Evolutionary conservation across 1,140 invertebrate genomes (phyloP), one percentile per base, ranked within the genome.

Genomic region (Eumaeus atala): DNA sequence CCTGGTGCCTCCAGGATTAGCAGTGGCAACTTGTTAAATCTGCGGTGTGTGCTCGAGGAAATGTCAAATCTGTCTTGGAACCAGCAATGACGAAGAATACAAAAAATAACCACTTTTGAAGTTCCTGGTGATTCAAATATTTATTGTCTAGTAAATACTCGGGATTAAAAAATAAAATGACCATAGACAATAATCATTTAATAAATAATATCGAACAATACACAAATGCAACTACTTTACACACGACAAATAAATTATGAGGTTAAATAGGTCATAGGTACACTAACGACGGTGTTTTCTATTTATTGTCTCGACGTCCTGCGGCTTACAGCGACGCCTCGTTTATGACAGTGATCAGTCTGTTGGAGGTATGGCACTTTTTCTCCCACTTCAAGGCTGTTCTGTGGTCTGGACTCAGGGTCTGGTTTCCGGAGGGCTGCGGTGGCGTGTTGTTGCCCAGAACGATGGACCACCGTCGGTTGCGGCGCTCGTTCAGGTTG

Each of bases 341-440:
- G 74, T 93, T 92, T 70, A 93, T 93, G 70, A 93, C 92, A 54
- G 92, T 93, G 53, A 94, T 93, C 56, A 91, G 87, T 74, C 91
- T 87, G 67, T 89, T 91, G 21, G 87, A 55, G 58, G 87, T 86
- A 74, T 87, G 84, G 73, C 84, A 84, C 69, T 87, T 86, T 65
- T 82, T 84, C 73, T 87, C 88, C 84, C 84, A 88, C 55, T 88
- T 88, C 42, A 78, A 67, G 2, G 75, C 75, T 62, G 74, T 80
- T 16, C 67, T 77, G 44, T 71, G 70, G 55, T 84, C 72, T 37
- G 78, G 71, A 8, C 74, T 64, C 54, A 21, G 40, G 33, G 58
- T 57, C 51, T 55, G 72, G 48, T 54, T 62, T n/a, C 66, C 60
- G 28, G 74, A 72, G 4, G 63, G 58, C 59, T 77, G 79, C 0